Evolutionary conservation across 1,140 invertebrate genomes (phyloP).

Genomic region (Babylonia areolata): DNA sequence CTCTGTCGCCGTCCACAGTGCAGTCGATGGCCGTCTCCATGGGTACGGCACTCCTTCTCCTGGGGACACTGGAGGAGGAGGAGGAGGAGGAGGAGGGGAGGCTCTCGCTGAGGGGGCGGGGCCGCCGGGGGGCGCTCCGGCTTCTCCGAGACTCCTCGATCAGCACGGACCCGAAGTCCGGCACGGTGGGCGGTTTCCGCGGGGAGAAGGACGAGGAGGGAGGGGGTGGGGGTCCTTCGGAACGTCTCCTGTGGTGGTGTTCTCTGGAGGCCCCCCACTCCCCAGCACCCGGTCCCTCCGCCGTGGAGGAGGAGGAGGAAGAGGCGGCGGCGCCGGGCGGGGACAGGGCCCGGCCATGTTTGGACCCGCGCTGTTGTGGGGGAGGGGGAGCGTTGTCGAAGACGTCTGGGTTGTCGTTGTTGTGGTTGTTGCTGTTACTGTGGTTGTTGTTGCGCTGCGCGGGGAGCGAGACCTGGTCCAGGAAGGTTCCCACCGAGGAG

Average conservation of each 20-base stretch:
- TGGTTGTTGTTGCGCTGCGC: neutral
- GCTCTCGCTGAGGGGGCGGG: slow-evolving; percentile 8
- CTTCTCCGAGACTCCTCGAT: slow-evolving; percentile 25
- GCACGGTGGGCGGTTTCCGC: neutral
- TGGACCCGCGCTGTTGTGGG: neutral
- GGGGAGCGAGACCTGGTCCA: slow-evolving; percentile 5
- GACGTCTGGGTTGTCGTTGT: neutral
- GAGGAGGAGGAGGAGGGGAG: neutral
- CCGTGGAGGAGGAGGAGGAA: neutral
- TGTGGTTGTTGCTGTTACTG: too few relatives aligned
- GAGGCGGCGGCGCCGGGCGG: slow-evolving; percentile 25
- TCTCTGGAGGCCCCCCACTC: neutral
- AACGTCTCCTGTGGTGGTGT: neutral
- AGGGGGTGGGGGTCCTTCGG: neutral
- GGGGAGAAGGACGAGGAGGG: neutral
- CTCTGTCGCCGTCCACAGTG: neutral
- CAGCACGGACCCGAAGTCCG: slow-evolving; percentile 21
- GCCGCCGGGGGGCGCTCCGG: slow-evolving; percentile 10
- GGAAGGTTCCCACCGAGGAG: neutral
- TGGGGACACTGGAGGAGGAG: neutral
- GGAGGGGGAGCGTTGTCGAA: neutral
- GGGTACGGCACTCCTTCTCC: neutral
- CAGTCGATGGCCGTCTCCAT: slow-evolving; percentile 12
- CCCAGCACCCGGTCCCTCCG: neutral
- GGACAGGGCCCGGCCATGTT: neutral